These are phyloP conservation scores for Thalassarche chlororhynchos DNA, from an alignment of 2,113 vertebrate genomes.

Conservation along the genomic window DNA sequence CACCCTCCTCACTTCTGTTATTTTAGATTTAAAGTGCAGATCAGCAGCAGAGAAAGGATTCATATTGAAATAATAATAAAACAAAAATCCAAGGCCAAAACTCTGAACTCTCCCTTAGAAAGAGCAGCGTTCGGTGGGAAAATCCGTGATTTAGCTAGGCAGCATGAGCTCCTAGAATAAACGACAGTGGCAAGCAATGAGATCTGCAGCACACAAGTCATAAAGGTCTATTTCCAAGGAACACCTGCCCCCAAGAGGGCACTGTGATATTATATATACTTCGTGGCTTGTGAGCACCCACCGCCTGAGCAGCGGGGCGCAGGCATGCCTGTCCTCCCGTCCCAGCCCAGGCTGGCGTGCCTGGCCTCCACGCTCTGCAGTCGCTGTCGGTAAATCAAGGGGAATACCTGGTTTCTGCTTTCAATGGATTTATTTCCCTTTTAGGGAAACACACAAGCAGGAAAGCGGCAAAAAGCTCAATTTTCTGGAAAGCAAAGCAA, in stretches of 20 bases:
- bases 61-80: background rate
- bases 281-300: background rate
- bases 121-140: background rate
- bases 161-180: background rate
- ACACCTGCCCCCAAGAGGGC: slow-evolving; percentile 46
- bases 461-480: background rate
- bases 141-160: background rate
- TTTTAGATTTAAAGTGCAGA: background rate
- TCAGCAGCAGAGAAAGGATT: background rate
- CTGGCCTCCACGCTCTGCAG: background rate
- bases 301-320: fast-evolving
- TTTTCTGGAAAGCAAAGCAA: background rate
- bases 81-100: background rate
- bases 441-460: background rate
- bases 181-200: fast-evolving
- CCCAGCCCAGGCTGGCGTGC: background rate
- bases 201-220: background rate
- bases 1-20: background rate
- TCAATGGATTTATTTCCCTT: background rate
- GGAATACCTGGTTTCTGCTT: background rate
- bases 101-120: background rate
- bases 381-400: background rate
- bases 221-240: background rate
- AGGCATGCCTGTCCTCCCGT: background rate
- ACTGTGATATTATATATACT: background rate